Percentiles rank a stretch among this genome's conserved stretches.
Conservation (phyloP, 2,797 vertebrate species). For the Amblyraja radiata region DNA sequence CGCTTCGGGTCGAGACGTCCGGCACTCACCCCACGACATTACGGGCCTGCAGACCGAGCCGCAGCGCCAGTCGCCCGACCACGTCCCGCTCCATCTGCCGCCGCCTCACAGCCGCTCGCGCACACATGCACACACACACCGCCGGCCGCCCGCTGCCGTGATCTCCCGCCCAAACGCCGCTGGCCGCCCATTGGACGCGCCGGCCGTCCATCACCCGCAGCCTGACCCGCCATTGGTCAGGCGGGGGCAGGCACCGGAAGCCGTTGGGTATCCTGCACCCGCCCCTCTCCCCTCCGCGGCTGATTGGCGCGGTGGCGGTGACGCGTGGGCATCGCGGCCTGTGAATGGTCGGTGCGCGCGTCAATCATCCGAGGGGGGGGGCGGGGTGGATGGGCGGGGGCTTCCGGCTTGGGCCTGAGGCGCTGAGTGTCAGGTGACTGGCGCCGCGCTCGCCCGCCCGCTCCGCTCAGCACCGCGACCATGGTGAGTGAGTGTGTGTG, state of each 20-base stretch:
- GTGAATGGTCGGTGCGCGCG: background rate
- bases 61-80: slow-evolving; percentile 48
- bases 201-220: too few species aligned
- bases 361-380: background rate
- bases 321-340: too few species aligned
- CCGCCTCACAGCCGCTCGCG: too few species aligned
- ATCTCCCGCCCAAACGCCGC: too few species aligned
- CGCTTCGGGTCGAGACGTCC: background rate
- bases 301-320: background rate
- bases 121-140: too few species aligned
- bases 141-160: too few species aligned
- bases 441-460: background rate
- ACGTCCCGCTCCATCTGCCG: slow-evolving; percentile 50
- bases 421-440: slow-evolving; percentile 8
- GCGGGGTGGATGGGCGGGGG: background rate
- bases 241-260: background rate
- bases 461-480: background rate
- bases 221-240: too few species aligned
- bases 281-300: background rate
- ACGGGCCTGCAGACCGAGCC: slow-evolving; percentile 49
- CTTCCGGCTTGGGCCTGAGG: background rate
- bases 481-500: slow-evolving; percentile 2
- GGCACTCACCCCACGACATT: slow-evolving; percentile 49
- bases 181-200: background rate
- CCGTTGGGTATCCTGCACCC: background rate